Evolutionary conservation across 2,113 vertebrate genomes (phyloP), one percentile per base, ranked within the genome.

Genomic region (Procapra przewalskii): DNA sequence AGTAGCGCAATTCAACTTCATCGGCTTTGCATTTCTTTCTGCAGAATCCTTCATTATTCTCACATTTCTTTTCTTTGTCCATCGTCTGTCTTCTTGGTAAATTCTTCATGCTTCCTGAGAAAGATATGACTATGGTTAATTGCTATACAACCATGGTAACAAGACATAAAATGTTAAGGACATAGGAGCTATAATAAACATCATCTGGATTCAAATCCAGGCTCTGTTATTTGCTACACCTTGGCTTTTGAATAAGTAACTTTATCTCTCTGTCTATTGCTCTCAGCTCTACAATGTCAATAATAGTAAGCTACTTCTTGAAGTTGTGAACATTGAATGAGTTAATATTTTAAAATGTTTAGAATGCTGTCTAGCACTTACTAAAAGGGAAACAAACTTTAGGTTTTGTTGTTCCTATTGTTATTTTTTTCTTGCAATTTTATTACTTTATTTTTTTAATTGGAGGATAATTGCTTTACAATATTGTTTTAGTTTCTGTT

Each of bases 41-140:
- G 91, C 96, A 97, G 0, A 8, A 16, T 92, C 91, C 97, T 60
- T 77, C 0, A 15, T 17, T 21, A 3, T 16, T 15, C 7, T 57
- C 40, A 92, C 97, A 97, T 1, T 4, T 71, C 23, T 0, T 1
- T 50, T 5, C 19, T 29, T 13, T 2, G 12, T 43, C 4, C 82
- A 10, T 3, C 50, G 21, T 89, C 33, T 0, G 2, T 62, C 13
- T 50, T 82, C 2, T n/a, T 36, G 11, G 4, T 67, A 9, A 15
- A 23, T 12, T 33, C 50, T 25, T 96, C 88, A 96, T 75, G 80
- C 94, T 59, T 96, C 84, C 96, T 97, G 92, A 45, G 48, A 80
- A 89, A 90, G 31, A 97, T 60, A 90, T 17, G 52, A 48, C 21
- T 43, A 16, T 19, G 87, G 57, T 97, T 93, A 97, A 79, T 71